phyloP scores from a whole-genome alignment of 2,797 vertebrate species.

The Manis crassicaudata region DNA sequence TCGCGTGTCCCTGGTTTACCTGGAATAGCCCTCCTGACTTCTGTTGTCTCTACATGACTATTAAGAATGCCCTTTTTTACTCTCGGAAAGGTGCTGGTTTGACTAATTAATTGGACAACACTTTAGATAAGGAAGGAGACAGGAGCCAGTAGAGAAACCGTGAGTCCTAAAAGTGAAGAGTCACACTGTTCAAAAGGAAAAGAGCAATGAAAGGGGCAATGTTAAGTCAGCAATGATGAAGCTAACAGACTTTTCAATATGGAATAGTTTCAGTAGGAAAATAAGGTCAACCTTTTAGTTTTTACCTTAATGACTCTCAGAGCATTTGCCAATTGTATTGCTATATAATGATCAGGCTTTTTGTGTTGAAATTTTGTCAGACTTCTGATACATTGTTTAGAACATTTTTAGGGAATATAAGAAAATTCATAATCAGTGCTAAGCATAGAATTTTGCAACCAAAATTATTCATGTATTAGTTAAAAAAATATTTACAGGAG shows the following conservation, averaged over 20 bases:
- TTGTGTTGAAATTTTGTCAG: background rate
- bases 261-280: background rate
- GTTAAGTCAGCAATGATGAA: background rate
- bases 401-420: slow-evolving; percentile 1
- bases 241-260: background rate
- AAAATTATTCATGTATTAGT: background rate
- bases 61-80: background rate
- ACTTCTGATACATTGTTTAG: background rate
- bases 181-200: background rate
- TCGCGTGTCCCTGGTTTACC: background rate
- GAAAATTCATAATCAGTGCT: background rate
- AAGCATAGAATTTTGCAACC: background rate
- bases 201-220: background rate
- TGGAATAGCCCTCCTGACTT: background rate
- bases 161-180: background rate
- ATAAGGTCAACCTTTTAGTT: background rate
- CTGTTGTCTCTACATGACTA: background rate
- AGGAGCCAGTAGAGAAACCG: background rate
- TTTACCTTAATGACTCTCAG: background rate
- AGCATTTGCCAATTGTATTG: background rate
- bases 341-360: background rate
- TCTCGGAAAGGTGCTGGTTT: background rate
- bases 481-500: background rate
- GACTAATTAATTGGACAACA: background rate
- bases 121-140: background rate